Evolutionary conservation across 2,888 invertebrate species (phyloP).

Genomic region (Stictocephala bisonia): DNA sequence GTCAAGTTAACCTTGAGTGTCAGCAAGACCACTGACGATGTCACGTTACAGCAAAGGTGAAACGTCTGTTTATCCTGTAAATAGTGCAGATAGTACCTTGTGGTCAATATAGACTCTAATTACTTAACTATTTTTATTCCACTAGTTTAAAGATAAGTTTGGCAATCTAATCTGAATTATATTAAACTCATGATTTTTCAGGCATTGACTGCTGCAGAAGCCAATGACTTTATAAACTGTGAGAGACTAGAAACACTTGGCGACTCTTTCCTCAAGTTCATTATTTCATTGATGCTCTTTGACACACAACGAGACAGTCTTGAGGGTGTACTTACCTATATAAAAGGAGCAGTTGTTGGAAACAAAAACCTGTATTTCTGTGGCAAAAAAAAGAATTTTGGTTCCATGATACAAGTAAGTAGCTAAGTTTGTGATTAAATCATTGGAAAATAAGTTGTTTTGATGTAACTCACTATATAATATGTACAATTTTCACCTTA

Average conservation of each 20-base stretch:
- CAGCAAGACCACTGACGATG: too few species aligned
- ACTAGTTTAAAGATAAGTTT: too few species aligned
- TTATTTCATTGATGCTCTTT: slow-evolving; percentile 78
- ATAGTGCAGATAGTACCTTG: too few species aligned
- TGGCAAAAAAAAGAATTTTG: slow-evolving; percentile 64
- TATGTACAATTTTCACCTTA: too few species aligned
- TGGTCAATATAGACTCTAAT: too few species aligned
- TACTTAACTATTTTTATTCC: too few species aligned
- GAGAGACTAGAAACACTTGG: slow-evolving; percentile 91
- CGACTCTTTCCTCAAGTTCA: slow-evolving; percentile 88
- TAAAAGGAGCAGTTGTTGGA: slow-evolving; percentile 79
- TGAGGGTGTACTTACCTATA: slow-evolving; percentile 82
- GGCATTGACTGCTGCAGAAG: slow-evolving; percentile 78
- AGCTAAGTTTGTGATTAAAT: neutral
- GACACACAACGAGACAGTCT: slow-evolving; percentile 74
- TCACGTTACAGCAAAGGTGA: too few species aligned
- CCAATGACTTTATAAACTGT: slow-evolving; percentile 80
- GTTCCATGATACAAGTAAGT: slow-evolving; percentile 53
- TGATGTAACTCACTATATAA: too few species aligned
- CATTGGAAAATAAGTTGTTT: neutral
- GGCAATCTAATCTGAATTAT: neutral
- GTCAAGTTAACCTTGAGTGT: too few species aligned
- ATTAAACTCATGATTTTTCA: slow-evolving; percentile 57
- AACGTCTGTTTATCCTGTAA: too few species aligned
- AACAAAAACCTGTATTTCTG: slow-evolving; percentile 89